Evolutionary conservation across 2,113 vertebrate species (phyloP), one percentile per base, ranked within the genome.

Genomic region (Pluvianellus socialis): DNA sequence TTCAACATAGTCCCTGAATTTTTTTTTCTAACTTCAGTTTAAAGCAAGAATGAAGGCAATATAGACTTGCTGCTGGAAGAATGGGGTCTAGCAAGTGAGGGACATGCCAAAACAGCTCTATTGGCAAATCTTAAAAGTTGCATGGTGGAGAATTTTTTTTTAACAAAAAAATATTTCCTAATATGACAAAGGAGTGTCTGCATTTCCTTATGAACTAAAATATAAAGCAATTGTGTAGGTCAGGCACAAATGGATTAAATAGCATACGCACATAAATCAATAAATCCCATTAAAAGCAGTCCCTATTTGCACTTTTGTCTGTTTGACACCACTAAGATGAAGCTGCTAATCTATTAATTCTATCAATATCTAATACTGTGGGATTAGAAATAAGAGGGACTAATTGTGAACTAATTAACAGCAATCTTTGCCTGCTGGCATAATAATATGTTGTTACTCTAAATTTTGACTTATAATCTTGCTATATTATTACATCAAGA

Each of bases 381-480:
- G 93, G 18, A 96, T 89, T 84, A 87, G 66, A 95, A 94, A 92
- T 68, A 72, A 86, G 63, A 90, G 42, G 14, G 40, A 79, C 74
- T 89, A 90, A 95, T 95, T 92, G 47, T 66, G 33, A 97, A 76
- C 75, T 88, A 94, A 97, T 95, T 96, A 94, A 92, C 38, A 83
- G 40, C 77, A 96, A 67, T 85, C 11, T 88, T 94, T 97, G 84
- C 72, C 73, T 95, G 26, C 70, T 95, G 81, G 66, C 71, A 85
- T 74, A 94, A 88, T 86, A 92, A 86, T 71, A 81, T 27, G 56
- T 76, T 88, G 33, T 63, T 53, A 92, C 84, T 90, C 63, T 80
- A 96, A 96, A 94, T 61, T 91, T 73, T 75, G 26, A 86, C 6
- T 75, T 80, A 68, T 27, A 42, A 61, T 94, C 55, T 88, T 79